Conservation (phyloP, 2,113 vertebrate genomes). For the Malurus alboscapulatus region DNA sequence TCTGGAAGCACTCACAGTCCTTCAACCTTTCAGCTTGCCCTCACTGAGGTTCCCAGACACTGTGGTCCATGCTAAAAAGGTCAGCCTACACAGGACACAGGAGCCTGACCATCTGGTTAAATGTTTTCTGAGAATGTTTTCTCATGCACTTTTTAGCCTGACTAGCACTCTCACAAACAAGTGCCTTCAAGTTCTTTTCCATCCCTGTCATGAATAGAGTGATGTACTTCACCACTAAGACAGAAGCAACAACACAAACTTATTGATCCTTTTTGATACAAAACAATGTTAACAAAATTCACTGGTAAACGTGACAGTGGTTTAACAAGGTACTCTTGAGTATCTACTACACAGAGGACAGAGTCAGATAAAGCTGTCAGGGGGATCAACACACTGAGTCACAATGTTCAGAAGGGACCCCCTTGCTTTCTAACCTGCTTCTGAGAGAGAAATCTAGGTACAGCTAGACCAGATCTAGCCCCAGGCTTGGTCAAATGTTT, state of each 20-base stretch:
- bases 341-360: too few relatives aligned
- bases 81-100: not conserved
- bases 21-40: not conserved
- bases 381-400: not conserved
- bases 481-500: too few relatives aligned
- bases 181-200: not conserved
- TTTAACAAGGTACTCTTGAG: not conserved
- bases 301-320: not conserved
- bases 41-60: too few relatives aligned
- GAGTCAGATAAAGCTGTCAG: not conserved
- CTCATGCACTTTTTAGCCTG: not conserved
- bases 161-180: not conserved
- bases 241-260: not conserved
- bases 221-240: not conserved
- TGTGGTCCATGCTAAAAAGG: not conserved
- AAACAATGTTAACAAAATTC: not conserved
- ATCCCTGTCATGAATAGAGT: not conserved
- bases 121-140: not conserved
- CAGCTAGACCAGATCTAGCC: not conserved
- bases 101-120: not conserved
- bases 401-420: not conserved
- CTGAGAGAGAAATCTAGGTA: too few relatives aligned
- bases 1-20: not conserved
- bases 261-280: not conserved
- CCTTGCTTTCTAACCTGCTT: not conserved